A percentile compares a stretch with the other conserved stretches of the same genome.
Conservation (phyloP, 2,888 invertebrate species). For the Trichopoda pennipes region DNA sequence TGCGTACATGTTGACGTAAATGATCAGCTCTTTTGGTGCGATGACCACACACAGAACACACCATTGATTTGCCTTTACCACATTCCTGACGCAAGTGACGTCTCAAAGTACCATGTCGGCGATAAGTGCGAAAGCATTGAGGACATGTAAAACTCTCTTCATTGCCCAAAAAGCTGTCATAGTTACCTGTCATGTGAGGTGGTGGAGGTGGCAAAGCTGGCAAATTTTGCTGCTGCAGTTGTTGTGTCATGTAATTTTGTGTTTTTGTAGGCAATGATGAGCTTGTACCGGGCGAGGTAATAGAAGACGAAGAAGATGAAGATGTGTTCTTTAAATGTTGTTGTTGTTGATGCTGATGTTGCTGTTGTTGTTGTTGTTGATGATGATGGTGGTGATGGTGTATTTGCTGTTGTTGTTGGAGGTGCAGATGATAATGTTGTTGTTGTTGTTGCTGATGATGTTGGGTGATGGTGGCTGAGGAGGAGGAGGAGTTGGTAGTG, state of each 20-base stretch:
- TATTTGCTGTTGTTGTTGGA: slow-evolving; percentile 55
- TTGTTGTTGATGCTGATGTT: slow-evolving; percentile 35
- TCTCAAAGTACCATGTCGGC: slow-evolving; percentile 82
- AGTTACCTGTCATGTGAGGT: slow-evolving; percentile 56
- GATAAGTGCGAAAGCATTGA: slow-evolving; percentile 83
- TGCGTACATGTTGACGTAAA: slow-evolving; percentile 82
- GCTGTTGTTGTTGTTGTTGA: slow-evolving; percentile 37
- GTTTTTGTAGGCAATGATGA: slow-evolving; percentile 24
- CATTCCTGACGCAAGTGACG: slow-evolving; percentile 83
- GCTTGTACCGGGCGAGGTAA: slow-evolving; percentile 25
- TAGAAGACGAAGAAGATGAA: slow-evolving; percentile 42
- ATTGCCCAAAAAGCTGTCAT: slow-evolving; percentile 44
- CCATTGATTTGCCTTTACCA: slow-evolving; percentile 82
- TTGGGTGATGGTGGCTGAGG: slow-evolving; percentile 51
- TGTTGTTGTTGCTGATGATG: slow-evolving; percentile 52
- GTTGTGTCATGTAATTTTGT: slow-evolving; percentile 34
- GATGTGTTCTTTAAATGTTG: slow-evolving; percentile 61
- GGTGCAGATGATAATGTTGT: slow-evolving; percentile 55
- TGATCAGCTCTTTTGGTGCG: slow-evolving; percentile 83
- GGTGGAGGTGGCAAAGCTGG: slow-evolving; percentile 56
- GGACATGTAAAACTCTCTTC: slow-evolving; percentile 80
- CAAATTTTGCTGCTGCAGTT: slow-evolving; percentile 43
- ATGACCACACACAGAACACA: slow-evolving; percentile 82
- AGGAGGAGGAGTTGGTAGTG: slow-evolving; percentile 17
- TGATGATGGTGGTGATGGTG: slow-evolving; percentile 10